Conservation (phyloP, 2,113 vertebrate genomes). For the Hemibates koningsi region DNA sequence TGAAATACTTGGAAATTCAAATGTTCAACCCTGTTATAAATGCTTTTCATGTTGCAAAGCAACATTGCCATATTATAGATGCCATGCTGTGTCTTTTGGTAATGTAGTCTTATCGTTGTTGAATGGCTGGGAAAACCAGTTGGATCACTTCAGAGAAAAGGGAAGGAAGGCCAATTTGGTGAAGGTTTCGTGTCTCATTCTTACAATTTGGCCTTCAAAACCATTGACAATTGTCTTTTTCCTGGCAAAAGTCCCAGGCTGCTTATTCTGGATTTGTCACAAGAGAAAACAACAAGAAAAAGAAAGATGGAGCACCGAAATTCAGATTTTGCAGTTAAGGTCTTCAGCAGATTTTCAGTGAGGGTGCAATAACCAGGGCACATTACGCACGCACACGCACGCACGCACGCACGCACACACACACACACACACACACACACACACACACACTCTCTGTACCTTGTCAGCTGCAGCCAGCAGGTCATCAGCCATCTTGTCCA, state of each 20-base stretch:
- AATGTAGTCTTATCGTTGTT: neutral
- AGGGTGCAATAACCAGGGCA: neutral
- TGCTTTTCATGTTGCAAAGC: neutral
- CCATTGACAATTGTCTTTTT: neutral
- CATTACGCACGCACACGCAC: neutral
- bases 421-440: fast-evolving
- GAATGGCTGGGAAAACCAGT: neutral
- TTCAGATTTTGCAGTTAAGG: neutral
- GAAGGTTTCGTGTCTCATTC: neutral
- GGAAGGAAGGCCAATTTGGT: neutral
- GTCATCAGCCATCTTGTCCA: too few species aligned
- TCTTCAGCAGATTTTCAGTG: neutral
- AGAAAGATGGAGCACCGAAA: neutral
- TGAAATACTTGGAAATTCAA: neutral
- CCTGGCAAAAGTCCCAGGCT: neutral
- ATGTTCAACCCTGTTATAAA: neutral
- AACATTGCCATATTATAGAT: neutral
- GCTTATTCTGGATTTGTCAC: neutral
- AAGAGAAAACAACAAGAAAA: neutral
- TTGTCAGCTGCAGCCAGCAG: too few species aligned
- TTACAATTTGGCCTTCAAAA: neutral
- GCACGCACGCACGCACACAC: fast-evolving
- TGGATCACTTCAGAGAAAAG: neutral
- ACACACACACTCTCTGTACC: fast-evolving
- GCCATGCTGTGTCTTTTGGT: neutral